Base-by-base conservation (phyloP, 2,113 vertebrate species). In the Prionailurus viverrinus region DNA sequence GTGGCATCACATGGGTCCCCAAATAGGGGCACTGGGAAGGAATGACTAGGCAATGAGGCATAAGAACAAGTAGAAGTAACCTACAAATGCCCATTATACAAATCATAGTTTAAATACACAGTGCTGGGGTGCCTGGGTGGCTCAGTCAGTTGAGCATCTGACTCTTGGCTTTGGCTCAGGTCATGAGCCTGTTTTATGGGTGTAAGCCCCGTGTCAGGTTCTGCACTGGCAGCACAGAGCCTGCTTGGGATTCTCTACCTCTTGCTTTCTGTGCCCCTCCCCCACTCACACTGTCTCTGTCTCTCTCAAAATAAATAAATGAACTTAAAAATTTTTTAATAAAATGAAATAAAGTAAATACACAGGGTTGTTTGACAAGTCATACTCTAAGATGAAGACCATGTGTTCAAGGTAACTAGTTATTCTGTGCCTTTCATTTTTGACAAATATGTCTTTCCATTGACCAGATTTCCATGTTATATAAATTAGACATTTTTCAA, bases 321-420 rank as follows among this genome's bases (percentile, higher is more conserved):
- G 23, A 23, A 23, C 58, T 23, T 61, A 61, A 61, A 61, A 23
- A 23, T 9, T 9, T 61, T 61, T 61, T 23, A 61, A 61, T 61
- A 61, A 61, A 61, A 61, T 61, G 21, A 61, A 61, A 61, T 21
- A 58, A 58, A 58, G 3, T 93, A 86, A 93, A 71, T 82, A 63
- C 4, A 29, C 41, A 91, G 39, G 11, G 18, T 12, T 83, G 45
- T 78, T 93, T 85, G 51, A 89, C 15, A 88, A 88, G 65, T 96
- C 48, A 41, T 76, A 48, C 25, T 96, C 31, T 63, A 76, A 79
- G 95, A 84, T 58, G 66, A 97, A 97, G 27, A 61, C 65, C 39
- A 33, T 16, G 7, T 93, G 8, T 76, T 87, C 19, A 15, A 55
- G 45, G 36, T 66, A 96, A 95, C 73, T 73, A 80, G 55, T 55